These are phyloP conservation scores for Mungos mungo DNA, from an alignment of 2,113 vertebrate genomes.

Conservation along the genomic window DNA sequence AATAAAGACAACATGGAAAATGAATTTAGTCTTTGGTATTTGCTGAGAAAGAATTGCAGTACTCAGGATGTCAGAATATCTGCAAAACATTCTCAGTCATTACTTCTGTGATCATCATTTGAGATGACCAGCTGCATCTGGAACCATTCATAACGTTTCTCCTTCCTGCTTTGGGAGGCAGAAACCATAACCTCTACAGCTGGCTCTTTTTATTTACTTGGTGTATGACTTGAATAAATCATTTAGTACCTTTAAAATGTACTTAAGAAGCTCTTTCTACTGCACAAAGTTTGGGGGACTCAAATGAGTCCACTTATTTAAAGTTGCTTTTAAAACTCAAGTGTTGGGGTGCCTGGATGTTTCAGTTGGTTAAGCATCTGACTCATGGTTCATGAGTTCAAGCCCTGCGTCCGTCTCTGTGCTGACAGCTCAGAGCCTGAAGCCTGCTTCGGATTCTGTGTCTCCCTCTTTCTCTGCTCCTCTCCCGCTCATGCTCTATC, in stretches of 20 bases:
- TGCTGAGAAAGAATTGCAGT: slow-evolving; percentile 15
- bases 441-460: no score
- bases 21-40: slow-evolving; percentile 35
- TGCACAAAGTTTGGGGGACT: background rate
- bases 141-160: background rate
- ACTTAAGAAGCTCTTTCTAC: background rate
- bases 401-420: no score
- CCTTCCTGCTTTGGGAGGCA: background rate
- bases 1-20: background rate
- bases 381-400: no score
- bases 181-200: background rate
- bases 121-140: background rate
- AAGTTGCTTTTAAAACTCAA: slow-evolving; percentile 50
- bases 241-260: background rate
- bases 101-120: background rate
- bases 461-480: no score
- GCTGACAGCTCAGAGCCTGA: no score
- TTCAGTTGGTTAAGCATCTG: no score
- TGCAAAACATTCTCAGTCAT: background rate
- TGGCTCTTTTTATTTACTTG: background rate
- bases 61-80: background rate
- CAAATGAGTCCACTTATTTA: slow-evolving; percentile 10
- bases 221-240: background rate
- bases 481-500: no score
- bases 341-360: background rate